A percentile compares a stretch with the other conserved stretches of the same genome.
phyloP scores from a whole-genome alignment of 2,113 vertebrate genomes.

The Psittacara wagleri region DNA sequence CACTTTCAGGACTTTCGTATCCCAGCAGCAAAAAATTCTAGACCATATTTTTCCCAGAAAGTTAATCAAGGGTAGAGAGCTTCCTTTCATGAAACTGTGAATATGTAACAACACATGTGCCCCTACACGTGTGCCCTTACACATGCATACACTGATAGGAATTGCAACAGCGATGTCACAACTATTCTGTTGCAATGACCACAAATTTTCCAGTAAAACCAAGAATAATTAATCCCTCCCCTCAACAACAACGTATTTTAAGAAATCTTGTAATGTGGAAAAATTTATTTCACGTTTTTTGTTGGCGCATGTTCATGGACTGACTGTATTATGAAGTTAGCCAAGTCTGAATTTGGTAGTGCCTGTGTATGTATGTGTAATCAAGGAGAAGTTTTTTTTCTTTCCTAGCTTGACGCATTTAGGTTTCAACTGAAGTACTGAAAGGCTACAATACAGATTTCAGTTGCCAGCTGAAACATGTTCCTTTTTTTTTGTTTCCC shows the following conservation, averaged over 20 bases:
- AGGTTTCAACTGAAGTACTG: fast-evolving
- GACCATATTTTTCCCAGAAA: background rate
- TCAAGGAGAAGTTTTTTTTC: background rate
- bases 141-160: background rate
- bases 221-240: background rate
- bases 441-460: background rate
- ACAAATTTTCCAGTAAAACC: background rate
- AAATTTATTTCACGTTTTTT: background rate
- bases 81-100: background rate
- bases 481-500: background rate
- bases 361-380: background rate
- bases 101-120: background rate
- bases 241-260: background rate
- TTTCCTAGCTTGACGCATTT: background rate
- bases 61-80: background rate
- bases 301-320: background rate
- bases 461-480: background rate
- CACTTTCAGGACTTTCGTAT: background rate
- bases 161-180: background rate
- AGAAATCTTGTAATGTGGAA: background rate
- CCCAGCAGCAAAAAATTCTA: conserved; percentile 13
- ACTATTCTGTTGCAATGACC: background rate
- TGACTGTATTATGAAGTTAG: background rate
- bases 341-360: background rate
- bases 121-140: background rate